A percentile compares a stretch with the other conserved stretches of the same genome.
phyloP scores from a whole-genome alignment of 2,888 invertebrate genomes.

The Ormyrus nitidulus region DNA sequence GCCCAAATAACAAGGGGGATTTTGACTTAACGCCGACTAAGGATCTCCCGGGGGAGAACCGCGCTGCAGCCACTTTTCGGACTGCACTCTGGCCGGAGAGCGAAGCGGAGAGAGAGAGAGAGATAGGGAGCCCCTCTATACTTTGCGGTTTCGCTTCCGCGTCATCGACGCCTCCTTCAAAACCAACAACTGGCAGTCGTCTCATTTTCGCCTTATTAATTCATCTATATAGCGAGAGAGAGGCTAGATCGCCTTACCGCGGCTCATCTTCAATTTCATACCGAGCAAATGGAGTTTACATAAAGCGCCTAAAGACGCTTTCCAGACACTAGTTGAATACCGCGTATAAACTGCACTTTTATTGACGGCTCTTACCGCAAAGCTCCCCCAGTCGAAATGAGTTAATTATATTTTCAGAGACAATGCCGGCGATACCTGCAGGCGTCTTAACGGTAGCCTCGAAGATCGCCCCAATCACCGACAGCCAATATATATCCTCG shows the following conservation, averaged over 20 bases:
- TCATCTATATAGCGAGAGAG: neutral
- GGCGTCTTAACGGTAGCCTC: too few relatives aligned
- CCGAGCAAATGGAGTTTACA: conserved; percentile 2
- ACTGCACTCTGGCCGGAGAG: neutral
- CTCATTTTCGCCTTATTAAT: neutral
- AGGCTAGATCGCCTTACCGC: neutral
- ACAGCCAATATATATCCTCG: too few relatives aligned
- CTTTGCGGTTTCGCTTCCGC: conserved; percentile 39
- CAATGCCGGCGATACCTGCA: neutral
- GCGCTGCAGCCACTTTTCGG: conserved; percentile 18
- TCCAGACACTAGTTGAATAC: conserved; percentile 3
- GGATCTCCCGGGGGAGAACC: conserved; percentile 30
- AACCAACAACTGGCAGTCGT: neutral
- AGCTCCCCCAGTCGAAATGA: too few relatives aligned
- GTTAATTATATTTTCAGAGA: neutral
- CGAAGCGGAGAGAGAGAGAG: neutral
- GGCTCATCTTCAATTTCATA: conserved; percentile 6
- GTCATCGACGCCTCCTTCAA: conserved; percentile 34
- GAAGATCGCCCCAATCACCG: neutral
- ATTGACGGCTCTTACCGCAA: too few relatives aligned
- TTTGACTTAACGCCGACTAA: conserved; percentile 41
- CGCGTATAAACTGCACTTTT: too few relatives aligned
- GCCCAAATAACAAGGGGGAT: conserved; percentile 50
- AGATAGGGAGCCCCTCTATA: neutral
- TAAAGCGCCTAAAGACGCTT: neutral